Evolutionary conservation across 30 jellyfish, hydroid and myxozoan species (phyloP).

Genomic region (Turritopsis dohrnii): DNA sequence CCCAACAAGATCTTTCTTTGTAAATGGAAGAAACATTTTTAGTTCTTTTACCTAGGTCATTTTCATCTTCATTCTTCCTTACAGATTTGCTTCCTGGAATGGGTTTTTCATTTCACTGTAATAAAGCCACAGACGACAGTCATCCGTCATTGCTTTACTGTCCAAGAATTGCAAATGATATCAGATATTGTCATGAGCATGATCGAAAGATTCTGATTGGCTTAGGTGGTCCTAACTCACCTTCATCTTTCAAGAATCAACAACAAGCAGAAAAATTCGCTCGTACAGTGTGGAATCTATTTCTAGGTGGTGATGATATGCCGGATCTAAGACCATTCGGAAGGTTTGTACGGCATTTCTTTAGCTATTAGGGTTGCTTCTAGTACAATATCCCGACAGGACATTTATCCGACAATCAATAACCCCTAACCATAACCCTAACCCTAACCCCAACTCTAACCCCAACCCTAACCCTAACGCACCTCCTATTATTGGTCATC

Average conservation of each 20-base stretch:
- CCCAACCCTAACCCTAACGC: no score
- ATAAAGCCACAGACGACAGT: constrained; percentile 35
- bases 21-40: no score
- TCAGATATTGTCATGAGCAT: constrained; percentile 55
- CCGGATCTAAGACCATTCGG: constrained; percentile 77
- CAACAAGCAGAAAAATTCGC: constrained; percentile 79
- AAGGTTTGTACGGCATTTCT: constrained; percentile 19
- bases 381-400: neutral
- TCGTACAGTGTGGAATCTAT: constrained; percentile 66
- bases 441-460: no score
- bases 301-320: constrained; percentile 63
- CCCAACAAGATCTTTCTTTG: neutral
- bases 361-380: neutral
- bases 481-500: no score
- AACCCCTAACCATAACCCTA: no score
- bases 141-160: constrained; percentile 61
- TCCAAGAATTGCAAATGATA: constrained; percentile 69
- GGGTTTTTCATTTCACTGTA: constrained; percentile 68
- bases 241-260: constrained; percentile 44
- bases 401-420: no score
- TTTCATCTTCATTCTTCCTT: neutral
- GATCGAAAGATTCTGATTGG: constrained; percentile 74
- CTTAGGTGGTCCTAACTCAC: constrained; percentile 70
- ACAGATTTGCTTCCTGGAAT: constrained; percentile 73
- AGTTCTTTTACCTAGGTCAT: no score